Conservation (phyloP, 2,113 vertebrate genomes). For the Pterocles gutturalis region DNA sequence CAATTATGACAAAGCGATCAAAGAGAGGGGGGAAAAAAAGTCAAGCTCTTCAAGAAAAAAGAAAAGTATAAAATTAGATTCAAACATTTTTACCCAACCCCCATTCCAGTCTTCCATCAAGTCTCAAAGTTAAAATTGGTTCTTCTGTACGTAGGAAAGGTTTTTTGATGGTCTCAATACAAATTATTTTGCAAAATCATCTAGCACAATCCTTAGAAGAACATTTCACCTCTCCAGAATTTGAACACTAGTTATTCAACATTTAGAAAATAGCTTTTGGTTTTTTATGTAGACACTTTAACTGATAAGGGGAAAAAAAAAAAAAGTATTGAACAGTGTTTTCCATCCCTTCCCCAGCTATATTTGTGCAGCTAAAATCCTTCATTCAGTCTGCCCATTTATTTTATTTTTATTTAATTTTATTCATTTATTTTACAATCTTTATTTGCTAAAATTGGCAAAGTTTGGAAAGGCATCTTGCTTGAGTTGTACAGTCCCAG, state of each 20-base stretch:
- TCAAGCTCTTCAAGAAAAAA: constrained; percentile 79
- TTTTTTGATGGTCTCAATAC: constrained; percentile 58
- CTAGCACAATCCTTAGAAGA: constrained; percentile 58
- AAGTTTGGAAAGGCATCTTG: constrained; percentile 98
- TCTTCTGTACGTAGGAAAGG: constrained; percentile 66
- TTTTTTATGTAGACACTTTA: constrained; percentile 75
- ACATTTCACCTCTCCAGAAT: constrained; percentile 61
- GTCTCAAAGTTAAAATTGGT: constrained; percentile 68
- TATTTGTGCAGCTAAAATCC: constrained; percentile 90
- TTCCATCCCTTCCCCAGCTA: constrained; percentile 73
- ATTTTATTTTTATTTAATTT: constrained; percentile 3
- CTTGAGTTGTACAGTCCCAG: constrained; percentile 90
- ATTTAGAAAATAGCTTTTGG: constrained; percentile 79
- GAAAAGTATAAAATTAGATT: constrained; percentile 84
- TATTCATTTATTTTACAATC: constrained; percentile 69
- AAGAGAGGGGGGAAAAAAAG: constrained; percentile 71
- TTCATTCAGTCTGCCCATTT: constrained; percentile 83
- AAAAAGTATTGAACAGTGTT: constrained; percentile 73
- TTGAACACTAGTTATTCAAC: constrained; percentile 67
- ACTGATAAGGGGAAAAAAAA: constrained; percentile 67
- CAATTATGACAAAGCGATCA: constrained; percentile 77
- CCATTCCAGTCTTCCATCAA: constrained; percentile 65
- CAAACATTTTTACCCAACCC: constrained; percentile 74
- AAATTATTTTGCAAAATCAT: constrained; percentile 62
- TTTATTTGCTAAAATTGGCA: constrained; percentile 98